Conservation (phyloP, 2,797 vertebrate species). For the Arrhamphus sclerolepis region DNA sequence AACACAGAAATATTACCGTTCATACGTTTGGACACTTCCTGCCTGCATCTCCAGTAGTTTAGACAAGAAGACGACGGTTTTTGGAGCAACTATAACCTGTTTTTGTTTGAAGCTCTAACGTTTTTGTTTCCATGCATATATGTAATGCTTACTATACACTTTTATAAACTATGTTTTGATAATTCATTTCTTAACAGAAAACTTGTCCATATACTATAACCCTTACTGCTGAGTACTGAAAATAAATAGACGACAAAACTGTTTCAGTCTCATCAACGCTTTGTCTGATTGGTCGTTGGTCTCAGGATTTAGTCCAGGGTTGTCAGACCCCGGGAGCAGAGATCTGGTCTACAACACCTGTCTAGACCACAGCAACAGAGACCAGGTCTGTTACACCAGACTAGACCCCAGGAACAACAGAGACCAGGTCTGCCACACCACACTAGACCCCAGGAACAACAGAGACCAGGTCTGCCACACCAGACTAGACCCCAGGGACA, state of each 20-base stretch:
- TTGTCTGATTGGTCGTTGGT: no score
- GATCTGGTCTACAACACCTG: no score
- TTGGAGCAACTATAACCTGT: conserved; percentile 58
- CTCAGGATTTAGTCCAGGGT: no score
- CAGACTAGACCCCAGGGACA: no score
- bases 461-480: no score
- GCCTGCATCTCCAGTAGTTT: conserved; percentile 68
- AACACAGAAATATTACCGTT: conserved; percentile 74
- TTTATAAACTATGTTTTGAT: conserved; percentile 87
- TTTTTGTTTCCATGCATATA: conserved; percentile 75
- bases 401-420: no score
- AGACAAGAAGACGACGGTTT: conserved; percentile 50
- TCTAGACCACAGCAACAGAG: no score
- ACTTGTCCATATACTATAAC: conserved; percentile 84
- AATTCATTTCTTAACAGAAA: conserved; percentile 84
- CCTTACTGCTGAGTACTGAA: conserved; percentile 83
- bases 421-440: no score
- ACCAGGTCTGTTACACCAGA: no score
- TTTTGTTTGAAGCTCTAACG: conserved; percentile 56
- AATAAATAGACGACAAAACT: conserved; percentile 80
- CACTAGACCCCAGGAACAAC: no score
- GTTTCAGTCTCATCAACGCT: no score
- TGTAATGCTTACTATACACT: conserved; percentile 83
- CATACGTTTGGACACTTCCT: conserved; percentile 59
- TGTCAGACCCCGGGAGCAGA: no score